Evolutionary conservation across 2,888 invertebrate species (phyloP).

Genomic region (Phorcus lineatus): DNA sequence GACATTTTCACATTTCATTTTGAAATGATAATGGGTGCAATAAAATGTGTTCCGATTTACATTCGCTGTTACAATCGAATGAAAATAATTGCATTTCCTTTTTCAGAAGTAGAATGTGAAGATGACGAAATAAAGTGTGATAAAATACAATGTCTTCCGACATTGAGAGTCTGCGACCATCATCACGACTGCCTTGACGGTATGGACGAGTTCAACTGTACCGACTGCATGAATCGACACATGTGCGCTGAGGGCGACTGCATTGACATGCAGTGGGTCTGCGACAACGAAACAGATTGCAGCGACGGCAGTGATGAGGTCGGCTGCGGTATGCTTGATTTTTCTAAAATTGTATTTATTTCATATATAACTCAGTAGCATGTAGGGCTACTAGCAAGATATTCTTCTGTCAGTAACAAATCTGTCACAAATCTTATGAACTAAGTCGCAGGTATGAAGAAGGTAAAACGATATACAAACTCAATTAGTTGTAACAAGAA

Average conservation of each 20-base stretch:
- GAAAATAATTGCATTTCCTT: not conserved
- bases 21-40: too few relatives aligned
- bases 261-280: not conserved
- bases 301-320: constrained; percentile 5
- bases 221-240: not conserved
- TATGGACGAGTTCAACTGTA: not conserved
- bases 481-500: too few relatives aligned
- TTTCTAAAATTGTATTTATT: too few relatives aligned
- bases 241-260: not conserved
- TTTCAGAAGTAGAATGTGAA: not conserved
- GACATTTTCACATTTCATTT: too few relatives aligned
- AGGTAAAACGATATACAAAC: too few relatives aligned
- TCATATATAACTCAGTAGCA: too few relatives aligned
- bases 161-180: not conserved
- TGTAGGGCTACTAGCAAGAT: too few relatives aligned
- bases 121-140: not conserved
- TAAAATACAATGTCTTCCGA: not conserved
- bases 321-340: constrained; percentile 2
- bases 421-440: too few relatives aligned
- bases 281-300: constrained; percentile 7
- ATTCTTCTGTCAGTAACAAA: too few relatives aligned
- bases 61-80: too few relatives aligned
- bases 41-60: too few relatives aligned
- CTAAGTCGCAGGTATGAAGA: too few relatives aligned
- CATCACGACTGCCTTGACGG: not conserved